These are phyloP conservation scores for Aulostomus chinensis DNA, from an alignment of 2,797 vertebrate species.

Conservation along the genomic window DNA sequence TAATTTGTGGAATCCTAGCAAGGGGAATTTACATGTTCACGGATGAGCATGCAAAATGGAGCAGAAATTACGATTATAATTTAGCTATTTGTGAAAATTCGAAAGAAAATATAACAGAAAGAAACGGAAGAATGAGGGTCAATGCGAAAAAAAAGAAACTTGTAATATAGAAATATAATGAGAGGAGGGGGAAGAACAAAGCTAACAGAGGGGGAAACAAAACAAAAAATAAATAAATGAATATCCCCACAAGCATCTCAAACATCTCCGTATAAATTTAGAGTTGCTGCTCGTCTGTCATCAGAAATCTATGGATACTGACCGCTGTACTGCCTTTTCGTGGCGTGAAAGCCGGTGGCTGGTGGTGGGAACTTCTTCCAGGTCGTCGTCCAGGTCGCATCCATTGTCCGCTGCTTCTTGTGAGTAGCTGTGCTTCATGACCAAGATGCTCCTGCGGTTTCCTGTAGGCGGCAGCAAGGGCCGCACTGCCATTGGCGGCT, in stretches of 20 bases:
- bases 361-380: constrained; percentile 98
- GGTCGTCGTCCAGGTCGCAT: constrained; percentile 93
- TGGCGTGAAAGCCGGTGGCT: constrained; percentile 97
- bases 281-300: constrained; percentile 77
- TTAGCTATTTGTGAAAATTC: constrained; percentile 48
- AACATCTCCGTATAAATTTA: constrained; percentile 53
- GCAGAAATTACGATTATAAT: constrained; percentile 36
- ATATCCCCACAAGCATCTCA: constrained; percentile 49
- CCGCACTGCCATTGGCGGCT: constrained; percentile 85
- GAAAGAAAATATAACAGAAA: constrained; percentile 39
- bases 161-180: constrained; percentile 38
- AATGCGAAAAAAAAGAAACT: constrained; percentile 63
- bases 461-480: constrained; percentile 85
- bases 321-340: constrained; percentile 99
- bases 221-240: constrained; percentile 49
- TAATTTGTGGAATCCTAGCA: constrained; percentile 22
- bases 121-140: constrained; percentile 39
- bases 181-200: constrained; percentile 38
- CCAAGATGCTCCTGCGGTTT: constrained; percentile 94
- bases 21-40: constrained; percentile 36
- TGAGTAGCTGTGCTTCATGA: constrained; percentile 99
- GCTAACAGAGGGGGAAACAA: constrained; percentile 46
- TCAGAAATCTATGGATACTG: constrained; percentile 96
- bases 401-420: constrained; percentile 90
- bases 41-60: constrained; percentile 49